Base-by-base conservation (phyloP, 2,888 invertebrate species). In the Coelopa pilipes region DNA sequence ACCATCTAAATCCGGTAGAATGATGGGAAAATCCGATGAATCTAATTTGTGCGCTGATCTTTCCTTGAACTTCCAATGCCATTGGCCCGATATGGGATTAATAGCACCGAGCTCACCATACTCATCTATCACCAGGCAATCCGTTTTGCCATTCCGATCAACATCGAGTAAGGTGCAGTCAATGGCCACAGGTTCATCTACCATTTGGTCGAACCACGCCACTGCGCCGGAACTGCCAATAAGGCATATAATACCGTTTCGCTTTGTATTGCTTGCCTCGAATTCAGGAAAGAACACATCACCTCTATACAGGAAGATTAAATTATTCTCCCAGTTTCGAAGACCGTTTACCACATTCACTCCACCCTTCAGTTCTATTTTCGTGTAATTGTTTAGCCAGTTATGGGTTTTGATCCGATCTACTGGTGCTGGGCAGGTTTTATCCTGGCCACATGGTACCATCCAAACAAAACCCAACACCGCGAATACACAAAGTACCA, bases 91-190 rank as follows among this genome's bases (percentile, higher is more conserved):
- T 9, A 90, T 87, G 7, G 92, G 90, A 81, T 92, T 90, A 13
- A 92, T 89, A 60, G 90, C 90, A 65, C 90, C 89, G 76, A 91
- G 78, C 73, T 92, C 88, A 0, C 94, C 94, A 77, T 91, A 91
- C 49, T 92, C 90, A 24, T 94, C 94, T 19, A 93, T 89, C 7
- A 95, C 90, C 72, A 95, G 89, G 79, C 95, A 95, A 81, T 95
- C 94, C 13, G 91, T 90, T 71, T 91, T 90, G 12, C 91, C 92
- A 83, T 94, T 93, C 69, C 88, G 89, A 84, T 94, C 92, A 0
- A 92, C 91, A 87, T 95, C 94, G 70, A 94, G 88, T 1, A 93
- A 86, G 34, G 91, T 89, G 82, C 95, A 95, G 82, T 94, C 92
- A 49, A 95, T 91, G 81, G 92, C 91, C 34, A 90, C 90, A 0